Evolutionary conservation across 2,797 vertebrate genomes (phyloP).

Genomic region (Phalloptychus januarius): DNA sequence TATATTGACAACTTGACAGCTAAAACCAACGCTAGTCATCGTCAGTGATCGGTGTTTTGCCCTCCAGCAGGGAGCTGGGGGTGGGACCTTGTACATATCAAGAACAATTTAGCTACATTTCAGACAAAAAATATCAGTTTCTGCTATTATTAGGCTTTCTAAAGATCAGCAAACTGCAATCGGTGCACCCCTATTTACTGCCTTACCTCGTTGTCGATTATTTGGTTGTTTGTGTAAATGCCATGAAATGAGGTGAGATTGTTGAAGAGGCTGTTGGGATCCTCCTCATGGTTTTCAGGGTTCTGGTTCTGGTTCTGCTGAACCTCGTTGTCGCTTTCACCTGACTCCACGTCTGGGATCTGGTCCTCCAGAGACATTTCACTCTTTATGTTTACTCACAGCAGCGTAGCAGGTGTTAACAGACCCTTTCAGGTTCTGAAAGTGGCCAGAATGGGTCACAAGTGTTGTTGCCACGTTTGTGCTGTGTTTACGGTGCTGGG

Average conservation of each 20-base stretch:
- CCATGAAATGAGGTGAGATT: constrained; percentile 9
- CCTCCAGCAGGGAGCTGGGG: too few relatives aligned
- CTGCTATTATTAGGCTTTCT: too few relatives aligned
- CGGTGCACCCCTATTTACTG: too few relatives aligned
- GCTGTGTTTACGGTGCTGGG: neutral
- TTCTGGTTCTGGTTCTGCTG: rapidly evolving
- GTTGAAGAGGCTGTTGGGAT: neutral
- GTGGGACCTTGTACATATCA: too few relatives aligned
- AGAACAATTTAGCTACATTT: too few relatives aligned
- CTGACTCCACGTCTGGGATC: neutral
- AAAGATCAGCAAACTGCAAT: too few relatives aligned
- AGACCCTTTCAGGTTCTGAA: neutral
- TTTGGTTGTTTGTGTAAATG: constrained; percentile 13
- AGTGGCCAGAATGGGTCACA: neutral
- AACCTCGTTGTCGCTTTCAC: constrained; percentile 12
- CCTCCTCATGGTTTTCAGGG: rapidly evolving
- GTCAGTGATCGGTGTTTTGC: too few relatives aligned
- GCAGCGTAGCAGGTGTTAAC: neutral
- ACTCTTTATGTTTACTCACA: too few relatives aligned
- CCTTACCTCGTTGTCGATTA: constrained; percentile 19
- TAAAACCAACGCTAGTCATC: too few relatives aligned
- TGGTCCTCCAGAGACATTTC: constrained; percentile 40
- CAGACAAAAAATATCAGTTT: too few relatives aligned
- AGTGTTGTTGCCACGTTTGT: neutral
- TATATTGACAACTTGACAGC: too few relatives aligned